Percentiles rank a stretch among this genome's conserved stretches.
Conservation (phyloP, 2,113 vertebrate species). For the Cephalopholis sonnerati region DNA sequence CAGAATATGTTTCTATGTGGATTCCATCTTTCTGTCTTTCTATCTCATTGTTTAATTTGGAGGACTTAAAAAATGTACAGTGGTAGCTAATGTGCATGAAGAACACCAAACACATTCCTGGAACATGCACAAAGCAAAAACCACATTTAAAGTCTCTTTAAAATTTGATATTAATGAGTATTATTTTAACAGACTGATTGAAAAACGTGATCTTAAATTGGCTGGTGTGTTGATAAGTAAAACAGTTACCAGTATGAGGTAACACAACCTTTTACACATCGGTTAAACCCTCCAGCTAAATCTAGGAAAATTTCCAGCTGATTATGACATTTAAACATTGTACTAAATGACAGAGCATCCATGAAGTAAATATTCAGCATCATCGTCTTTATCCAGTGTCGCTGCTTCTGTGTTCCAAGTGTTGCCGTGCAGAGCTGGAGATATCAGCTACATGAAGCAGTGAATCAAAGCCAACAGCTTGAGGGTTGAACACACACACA, state of each 20-base stretch:
- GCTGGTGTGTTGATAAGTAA: background rate
- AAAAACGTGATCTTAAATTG: background rate
- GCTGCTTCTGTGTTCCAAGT: background rate
- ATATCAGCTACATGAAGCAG: constrained; percentile 20
- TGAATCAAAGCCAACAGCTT: constrained; percentile 30
- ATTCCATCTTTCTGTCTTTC: too few species aligned
- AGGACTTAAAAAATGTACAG: background rate
- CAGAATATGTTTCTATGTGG: too few species aligned
- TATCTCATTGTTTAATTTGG: background rate
- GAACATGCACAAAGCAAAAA: background rate
- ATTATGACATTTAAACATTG: background rate
- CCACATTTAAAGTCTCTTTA: background rate
- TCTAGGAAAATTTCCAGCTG: background rate
- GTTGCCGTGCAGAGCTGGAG: constrained; percentile 12
- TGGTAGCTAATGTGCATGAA: background rate
- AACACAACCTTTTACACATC: background rate
- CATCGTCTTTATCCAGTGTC: background rate
- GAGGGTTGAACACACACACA: constrained; percentile 24
- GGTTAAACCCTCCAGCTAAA: background rate
- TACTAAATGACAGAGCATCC: background rate
- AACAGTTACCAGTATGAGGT: background rate
- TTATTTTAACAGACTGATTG: background rate
- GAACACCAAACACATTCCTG: background rate
- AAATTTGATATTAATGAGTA: background rate
- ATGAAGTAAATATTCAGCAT: background rate